phyloP scores from a whole-genome alignment of 2,113 vertebrate genomes.

The Hydropotes inermis region DNA sequence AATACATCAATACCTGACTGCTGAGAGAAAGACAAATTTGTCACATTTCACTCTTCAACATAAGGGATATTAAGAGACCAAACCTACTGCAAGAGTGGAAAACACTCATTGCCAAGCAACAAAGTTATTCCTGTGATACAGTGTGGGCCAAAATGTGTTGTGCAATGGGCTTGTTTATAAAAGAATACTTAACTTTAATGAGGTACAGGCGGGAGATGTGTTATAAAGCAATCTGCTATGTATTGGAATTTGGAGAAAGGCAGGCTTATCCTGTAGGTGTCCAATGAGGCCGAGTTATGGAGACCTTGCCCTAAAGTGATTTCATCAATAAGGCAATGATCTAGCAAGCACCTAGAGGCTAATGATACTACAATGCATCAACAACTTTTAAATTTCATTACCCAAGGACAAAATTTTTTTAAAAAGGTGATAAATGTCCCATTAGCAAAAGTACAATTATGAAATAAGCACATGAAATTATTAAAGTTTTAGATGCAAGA shows the following conservation, averaged over 20 bases:
- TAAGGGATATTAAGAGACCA: constrained; percentile 30
- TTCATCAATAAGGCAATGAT: constrained; percentile 52
- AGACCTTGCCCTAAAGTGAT: not conserved
- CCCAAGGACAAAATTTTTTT: not conserved
- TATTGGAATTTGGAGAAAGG: not conserved
- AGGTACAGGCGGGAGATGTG: not conserved
- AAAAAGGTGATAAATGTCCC: not conserved
- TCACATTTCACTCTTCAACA: constrained; percentile 35
- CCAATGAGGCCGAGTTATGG: not conserved
- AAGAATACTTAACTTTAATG: constrained; percentile 22
- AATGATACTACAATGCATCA: constrained; percentile 8
- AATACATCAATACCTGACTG: constrained; percentile 67
- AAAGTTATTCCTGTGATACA: not conserved
- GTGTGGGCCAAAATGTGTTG: not conserved
- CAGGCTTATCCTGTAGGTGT: not conserved
- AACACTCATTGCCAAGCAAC: not conserved
- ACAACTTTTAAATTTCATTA: constrained; percentile 47
- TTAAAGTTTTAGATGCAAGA: not conserved
- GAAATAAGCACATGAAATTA: not conserved
- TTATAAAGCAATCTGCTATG: not conserved
- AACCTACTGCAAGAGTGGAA: not conserved
- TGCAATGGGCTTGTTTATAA: not conserved
- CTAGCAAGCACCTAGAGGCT: not conserved
- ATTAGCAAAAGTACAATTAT: constrained; percentile 20
- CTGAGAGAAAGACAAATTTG: constrained; percentile 23